These are phyloP conservation scores for Lutraria rhynchaena DNA, from an alignment of 1,140 invertebrate species.

Conservation along the genomic window DNA sequence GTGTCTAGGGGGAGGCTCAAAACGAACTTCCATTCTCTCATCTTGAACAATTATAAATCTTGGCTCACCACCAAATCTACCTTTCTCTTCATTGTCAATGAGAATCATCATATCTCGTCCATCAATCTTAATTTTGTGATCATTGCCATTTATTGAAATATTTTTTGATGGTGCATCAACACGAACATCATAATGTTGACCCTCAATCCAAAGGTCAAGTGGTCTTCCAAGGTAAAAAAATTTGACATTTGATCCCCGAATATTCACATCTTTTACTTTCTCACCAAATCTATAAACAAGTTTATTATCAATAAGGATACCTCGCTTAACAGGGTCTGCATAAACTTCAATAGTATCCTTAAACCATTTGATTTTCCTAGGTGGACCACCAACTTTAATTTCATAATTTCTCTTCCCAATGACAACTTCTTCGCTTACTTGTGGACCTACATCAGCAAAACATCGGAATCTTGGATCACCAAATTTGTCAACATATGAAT, in stretches of 20 bases:
- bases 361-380: conserved; percentile 66
- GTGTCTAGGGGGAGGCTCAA: conserved; percentile 78
- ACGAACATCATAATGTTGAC: conserved; percentile 74
- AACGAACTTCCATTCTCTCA: conserved; percentile 74
- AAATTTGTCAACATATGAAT: conserved; percentile 49
- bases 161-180: conserved; percentile 79
- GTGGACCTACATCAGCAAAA: conserved; percentile 55
- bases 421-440: conserved; percentile 75
- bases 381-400: conserved; percentile 68
- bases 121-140: conserved; percentile 76
- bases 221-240: conserved; percentile 78
- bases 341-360: conserved; percentile 65
- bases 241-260: conserved; percentile 64
- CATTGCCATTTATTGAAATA: conserved; percentile 70
- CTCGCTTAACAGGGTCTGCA: conserved; percentile 72
- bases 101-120: conserved; percentile 77
- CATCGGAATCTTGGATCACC: conserved; percentile 59
- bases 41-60: conserved; percentile 73
- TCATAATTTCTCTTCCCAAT: conserved; percentile 77
- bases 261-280: conserved; percentile 71
- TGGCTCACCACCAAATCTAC: conserved; percentile 76
- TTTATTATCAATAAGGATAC: conserved; percentile 70
- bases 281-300: conserved; percentile 79
- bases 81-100: conserved; percentile 77
- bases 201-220: conserved; percentile 79